Percentiles rank a stretch among this genome's conserved stretches.
Evolutionary conservation across 2,113 vertebrate genomes (phyloP).

Genomic region (Istiophorus platypterus): DNA sequence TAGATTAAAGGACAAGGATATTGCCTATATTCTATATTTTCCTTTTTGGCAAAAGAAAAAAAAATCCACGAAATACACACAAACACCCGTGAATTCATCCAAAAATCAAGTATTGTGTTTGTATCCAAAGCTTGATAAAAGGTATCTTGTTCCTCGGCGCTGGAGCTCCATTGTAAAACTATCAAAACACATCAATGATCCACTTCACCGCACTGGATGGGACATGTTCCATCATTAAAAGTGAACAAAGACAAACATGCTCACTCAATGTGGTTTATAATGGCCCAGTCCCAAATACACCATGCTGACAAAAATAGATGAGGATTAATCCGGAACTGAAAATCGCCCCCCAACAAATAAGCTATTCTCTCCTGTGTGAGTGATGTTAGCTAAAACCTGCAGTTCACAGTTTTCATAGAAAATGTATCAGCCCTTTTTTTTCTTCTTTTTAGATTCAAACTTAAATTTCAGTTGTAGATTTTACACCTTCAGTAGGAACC

Average conservation of each 20-base stretch:
- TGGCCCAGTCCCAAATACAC: not conserved
- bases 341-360: constrained; percentile 19
- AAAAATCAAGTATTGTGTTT: not conserved
- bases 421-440: not conserved
- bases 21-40: not conserved
- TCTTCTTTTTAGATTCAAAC: not conserved
- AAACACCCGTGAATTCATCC: not conserved
- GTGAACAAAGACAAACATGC: not conserved
- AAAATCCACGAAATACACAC: not conserved
- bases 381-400: not conserved
- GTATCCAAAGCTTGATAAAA: not conserved
- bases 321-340: constrained; percentile 21
- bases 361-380: not conserved
- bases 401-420: not conserved
- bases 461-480: not conserved
- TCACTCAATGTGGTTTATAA: constrained; percentile 7
- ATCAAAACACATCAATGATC: not conserved
- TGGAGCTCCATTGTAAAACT: not conserved
- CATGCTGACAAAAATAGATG: not conserved
- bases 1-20: not conserved
- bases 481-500: not conserved
- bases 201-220: not conserved
- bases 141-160: not conserved
- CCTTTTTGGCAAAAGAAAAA: not conserved
- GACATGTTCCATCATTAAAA: not conserved